These are phyloP conservation scores for Capitella teleta DNA, from an alignment of 1,140 invertebrate genomes.

Conservation along the genomic window DNA sequence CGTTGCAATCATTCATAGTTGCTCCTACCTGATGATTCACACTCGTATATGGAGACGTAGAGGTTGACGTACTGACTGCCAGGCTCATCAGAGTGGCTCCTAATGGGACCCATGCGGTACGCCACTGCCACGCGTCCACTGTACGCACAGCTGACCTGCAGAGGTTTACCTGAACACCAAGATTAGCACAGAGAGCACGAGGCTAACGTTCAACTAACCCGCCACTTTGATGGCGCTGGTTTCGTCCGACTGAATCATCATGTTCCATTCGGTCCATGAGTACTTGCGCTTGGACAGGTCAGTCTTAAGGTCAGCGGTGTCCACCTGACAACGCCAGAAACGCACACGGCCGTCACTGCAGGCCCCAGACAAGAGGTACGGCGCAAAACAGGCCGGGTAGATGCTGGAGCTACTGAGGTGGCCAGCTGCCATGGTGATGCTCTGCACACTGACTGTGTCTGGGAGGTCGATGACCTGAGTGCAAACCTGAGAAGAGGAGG, in stretches of 20 bases:
- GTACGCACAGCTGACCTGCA: slow-evolving; percentile 92
- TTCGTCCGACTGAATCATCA: slow-evolving; percentile 63
- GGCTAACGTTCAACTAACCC: slow-evolving; percentile 43
- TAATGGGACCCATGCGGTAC: slow-evolving; percentile 50
- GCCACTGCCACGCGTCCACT: slow-evolving; percentile 92
- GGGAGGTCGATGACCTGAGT: slow-evolving; percentile 74
- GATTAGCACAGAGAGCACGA: not conserved
- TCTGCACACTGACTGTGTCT: slow-evolving; percentile 78
- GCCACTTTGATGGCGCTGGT: slow-evolving; percentile 77
- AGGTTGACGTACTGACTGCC: slow-evolving; percentile 81
- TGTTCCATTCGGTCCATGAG: slow-evolving; percentile 51
- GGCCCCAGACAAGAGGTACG: slow-evolving; percentile 87
- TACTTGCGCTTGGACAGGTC: slow-evolving; percentile 23
- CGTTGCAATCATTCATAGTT: not conserved
- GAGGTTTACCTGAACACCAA: slow-evolving; percentile 44
- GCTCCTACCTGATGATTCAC: slow-evolving; percentile 74
- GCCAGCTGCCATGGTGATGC: slow-evolving; percentile 84
- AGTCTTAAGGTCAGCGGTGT: too few species aligned
- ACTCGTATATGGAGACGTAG: slow-evolving; percentile 95
- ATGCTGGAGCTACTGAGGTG: slow-evolving; percentile 96
- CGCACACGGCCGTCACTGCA: slow-evolving; percentile 43
- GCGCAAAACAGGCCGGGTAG: slow-evolving; percentile 93
- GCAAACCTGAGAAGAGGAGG: slow-evolving; percentile 50
- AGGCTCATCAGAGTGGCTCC: slow-evolving; percentile 45
- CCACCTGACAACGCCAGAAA: slow-evolving; percentile 72